Conservation (phyloP, 2,113 vertebrate genomes). For the Todiramphus chloris region DNA sequence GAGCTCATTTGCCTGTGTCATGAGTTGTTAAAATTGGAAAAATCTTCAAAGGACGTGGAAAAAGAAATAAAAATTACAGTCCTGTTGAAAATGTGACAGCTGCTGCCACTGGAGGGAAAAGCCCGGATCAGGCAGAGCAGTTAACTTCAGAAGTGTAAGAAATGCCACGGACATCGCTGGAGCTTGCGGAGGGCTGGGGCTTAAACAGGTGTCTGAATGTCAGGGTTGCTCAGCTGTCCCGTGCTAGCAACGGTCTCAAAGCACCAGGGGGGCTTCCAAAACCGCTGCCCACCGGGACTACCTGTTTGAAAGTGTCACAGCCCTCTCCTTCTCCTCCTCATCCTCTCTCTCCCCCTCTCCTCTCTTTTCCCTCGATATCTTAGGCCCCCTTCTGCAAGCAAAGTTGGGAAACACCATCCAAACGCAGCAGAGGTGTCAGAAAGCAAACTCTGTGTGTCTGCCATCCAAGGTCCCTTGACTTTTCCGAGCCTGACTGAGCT, state of each 20-base stretch:
- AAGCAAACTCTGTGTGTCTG: fast-evolving
- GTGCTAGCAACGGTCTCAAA: background rate
- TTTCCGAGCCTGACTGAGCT: background rate
- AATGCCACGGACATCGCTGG: fast-evolving
- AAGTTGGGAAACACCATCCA: fast-evolving
- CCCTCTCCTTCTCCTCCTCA: fast-evolving
- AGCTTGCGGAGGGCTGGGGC: background rate
- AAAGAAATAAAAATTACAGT: background rate
- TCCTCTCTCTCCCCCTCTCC: too few species aligned
- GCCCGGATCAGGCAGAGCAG: background rate
- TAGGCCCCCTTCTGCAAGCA: background rate
- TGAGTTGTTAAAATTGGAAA: background rate
- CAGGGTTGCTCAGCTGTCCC: background rate
- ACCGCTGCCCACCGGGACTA: background rate
- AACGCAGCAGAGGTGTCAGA: fast-evolving
- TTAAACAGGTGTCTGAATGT: background rate
- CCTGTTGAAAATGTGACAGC: background rate
- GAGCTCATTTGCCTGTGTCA: background rate
- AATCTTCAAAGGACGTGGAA: background rate
- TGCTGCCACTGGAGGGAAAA: background rate
- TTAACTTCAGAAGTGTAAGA: background rate
- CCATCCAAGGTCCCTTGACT: background rate
- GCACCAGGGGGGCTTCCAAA: fast-evolving
- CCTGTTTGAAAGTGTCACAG: background rate
- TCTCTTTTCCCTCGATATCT: background rate